Evolutionary conservation across 2,797 vertebrate species (phyloP).

Genomic region (Pampus argenteus): DNA sequence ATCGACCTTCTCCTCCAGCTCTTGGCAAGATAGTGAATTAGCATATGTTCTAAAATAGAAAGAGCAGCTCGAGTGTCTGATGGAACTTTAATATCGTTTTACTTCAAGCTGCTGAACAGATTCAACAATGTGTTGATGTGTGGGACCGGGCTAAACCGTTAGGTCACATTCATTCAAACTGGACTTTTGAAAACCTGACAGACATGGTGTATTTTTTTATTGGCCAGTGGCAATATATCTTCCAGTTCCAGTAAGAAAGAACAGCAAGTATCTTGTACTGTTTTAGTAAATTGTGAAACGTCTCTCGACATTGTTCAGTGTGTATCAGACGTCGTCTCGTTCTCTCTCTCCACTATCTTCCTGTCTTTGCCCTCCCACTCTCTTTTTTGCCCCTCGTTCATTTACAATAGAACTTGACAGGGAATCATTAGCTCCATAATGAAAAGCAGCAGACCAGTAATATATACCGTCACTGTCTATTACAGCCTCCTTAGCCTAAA

Average conservation of each 20-base stretch:
- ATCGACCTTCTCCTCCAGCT: background rate
- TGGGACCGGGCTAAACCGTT: too few species aligned
- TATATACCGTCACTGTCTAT: slow-evolving; percentile 75
- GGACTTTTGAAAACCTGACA: too few species aligned
- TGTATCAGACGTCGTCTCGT: background rate
- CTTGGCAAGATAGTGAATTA: background rate
- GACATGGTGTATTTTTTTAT: too few species aligned
- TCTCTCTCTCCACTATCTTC: slow-evolving; percentile 3
- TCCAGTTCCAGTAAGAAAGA: too few species aligned
- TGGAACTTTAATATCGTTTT: too few species aligned
- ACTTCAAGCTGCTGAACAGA: too few species aligned
- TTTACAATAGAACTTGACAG: slow-evolving; percentile 78
- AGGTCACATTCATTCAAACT: too few species aligned
- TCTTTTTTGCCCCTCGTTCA: slow-evolving; percentile 55
- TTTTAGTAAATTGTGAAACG: background rate
- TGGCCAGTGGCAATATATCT: too few species aligned
- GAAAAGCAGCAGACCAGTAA: slow-evolving; percentile 79
- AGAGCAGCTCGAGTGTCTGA: too few species aligned
- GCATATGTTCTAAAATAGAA: background rate
- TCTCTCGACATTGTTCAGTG: background rate
- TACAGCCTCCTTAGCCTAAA: slow-evolving; percentile 74
- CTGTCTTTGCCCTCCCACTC: slow-evolving; percentile 47
- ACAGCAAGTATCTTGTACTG: background rate
- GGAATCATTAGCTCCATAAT: slow-evolving; percentile 79
- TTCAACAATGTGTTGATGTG: too few species aligned